Conservation (phyloP, 2,113 vertebrate genomes). For the Solenodon paradoxus region DNA sequence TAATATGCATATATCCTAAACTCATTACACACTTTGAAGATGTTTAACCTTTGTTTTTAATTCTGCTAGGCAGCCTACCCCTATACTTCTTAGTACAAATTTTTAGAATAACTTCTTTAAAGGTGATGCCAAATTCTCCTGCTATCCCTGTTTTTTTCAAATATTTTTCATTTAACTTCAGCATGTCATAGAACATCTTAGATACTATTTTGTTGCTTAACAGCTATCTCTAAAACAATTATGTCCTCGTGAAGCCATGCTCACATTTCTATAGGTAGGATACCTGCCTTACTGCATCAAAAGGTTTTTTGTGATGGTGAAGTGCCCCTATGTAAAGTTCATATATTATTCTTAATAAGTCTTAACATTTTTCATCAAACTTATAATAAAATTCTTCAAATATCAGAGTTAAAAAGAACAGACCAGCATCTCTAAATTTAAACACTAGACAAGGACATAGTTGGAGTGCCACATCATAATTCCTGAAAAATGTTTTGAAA, state of each 20-base stretch:
- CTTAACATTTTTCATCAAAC: not conserved
- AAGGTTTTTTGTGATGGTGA: not conserved
- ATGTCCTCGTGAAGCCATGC: not conserved
- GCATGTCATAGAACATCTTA: not conserved
- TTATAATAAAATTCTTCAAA: not conserved
- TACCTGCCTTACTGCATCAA: not conserved
- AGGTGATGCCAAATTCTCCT: not conserved
- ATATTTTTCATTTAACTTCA: not conserved
- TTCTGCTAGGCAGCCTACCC: not conserved
- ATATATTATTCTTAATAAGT: not conserved
- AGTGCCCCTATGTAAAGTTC: not conserved
- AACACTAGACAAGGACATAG: not conserved
- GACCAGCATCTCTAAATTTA: not conserved
- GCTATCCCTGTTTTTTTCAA: not conserved
- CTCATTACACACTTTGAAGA: not conserved
- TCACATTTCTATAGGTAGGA: not conserved
- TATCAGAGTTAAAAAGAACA: not conserved
- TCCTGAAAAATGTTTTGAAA: not conserved
- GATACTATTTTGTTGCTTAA: conserved; percentile 1
- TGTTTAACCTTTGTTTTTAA: not conserved
- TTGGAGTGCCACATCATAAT: not conserved
- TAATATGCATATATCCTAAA: not conserved
- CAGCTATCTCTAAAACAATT: not conserved
- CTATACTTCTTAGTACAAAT: not conserved
- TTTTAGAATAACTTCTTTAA: conserved; percentile 8